Conservation (phyloP, 2,113 vertebrate genomes). For the Aptenodytes patagonicus region DNA sequence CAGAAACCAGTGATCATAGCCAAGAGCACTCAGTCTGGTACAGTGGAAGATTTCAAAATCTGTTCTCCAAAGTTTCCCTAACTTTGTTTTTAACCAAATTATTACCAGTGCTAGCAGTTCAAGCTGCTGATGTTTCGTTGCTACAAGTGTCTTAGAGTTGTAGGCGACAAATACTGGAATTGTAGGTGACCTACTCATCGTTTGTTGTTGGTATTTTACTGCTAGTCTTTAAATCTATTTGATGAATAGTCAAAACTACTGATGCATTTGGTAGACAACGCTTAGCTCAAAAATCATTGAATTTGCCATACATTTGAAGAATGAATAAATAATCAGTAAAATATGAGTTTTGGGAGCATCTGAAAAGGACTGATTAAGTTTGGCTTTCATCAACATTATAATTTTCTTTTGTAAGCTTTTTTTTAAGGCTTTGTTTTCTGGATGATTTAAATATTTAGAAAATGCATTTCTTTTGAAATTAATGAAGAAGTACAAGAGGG, state of each 20-base stretch:
- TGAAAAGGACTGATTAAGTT: conserved; percentile 51
- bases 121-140: not conserved
- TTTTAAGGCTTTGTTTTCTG: conserved; percentile 39
- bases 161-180: not conserved
- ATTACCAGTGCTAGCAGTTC: not conserved
- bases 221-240: not conserved
- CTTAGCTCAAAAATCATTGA: not conserved
- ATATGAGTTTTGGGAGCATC: conserved; percentile 20
- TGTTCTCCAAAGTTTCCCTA: conserved; percentile 1
- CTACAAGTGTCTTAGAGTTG: not conserved
- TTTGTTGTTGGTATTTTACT: not conserved
- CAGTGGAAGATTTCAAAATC: conserved; percentile 16
- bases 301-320: not conserved
- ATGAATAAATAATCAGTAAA: conserved; percentile 59
- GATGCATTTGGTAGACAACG: not conserved
- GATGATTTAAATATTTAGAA: conserved; percentile 51
- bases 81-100: not conserved
- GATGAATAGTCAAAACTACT: not conserved
- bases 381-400: conserved; percentile 24
- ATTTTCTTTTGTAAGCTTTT: conserved; percentile 46
- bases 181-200: not conserved
- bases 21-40: conserved; percentile 35
- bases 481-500: conserved; percentile 30
- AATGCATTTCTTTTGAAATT: conserved; percentile 54
- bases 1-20: not conserved